phyloP scores from a whole-genome alignment of 1,140 invertebrate species.

The Zaprionus inermis region DNA sequence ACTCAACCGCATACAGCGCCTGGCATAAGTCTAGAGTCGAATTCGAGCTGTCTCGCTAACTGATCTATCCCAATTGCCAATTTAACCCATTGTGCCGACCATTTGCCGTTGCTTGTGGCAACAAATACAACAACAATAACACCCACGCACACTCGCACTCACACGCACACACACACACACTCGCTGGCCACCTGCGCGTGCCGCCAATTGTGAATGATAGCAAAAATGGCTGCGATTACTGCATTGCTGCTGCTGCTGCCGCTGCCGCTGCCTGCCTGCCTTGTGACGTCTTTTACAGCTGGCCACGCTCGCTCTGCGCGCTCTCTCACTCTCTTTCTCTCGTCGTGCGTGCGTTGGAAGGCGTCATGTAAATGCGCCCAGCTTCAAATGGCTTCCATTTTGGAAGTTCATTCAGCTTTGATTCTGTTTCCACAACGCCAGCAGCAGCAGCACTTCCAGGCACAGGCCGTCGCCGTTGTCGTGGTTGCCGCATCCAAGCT shows the following conservation, averaged over 20 bases:
- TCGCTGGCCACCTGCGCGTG: conserved; percentile 14
- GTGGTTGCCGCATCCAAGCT: conserved; percentile 4
- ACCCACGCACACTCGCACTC: not conserved
- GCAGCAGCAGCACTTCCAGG: conserved; percentile 42
- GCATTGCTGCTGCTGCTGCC: conserved; percentile 21
- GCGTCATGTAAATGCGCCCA: conserved; percentile 42
- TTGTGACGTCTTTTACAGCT: conserved; percentile 55
- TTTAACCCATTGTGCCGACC: not conserved
- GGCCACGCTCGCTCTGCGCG: conserved; percentile 11
- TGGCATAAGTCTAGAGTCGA: conserved; percentile 15
- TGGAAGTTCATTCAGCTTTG: conserved; percentile 82
- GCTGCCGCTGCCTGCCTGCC: too few species aligned
- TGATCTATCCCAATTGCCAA: conserved; percentile 34
- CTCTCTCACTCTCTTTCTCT: not conserved
- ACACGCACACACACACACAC: not conserved
- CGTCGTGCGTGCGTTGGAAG: conserved; percentile 55
- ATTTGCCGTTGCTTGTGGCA: too few species aligned
- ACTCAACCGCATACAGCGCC: conserved; percentile 14
- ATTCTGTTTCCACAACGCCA: conserved; percentile 33
- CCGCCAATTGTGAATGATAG: conserved; percentile 41
- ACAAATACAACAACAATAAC: too few species aligned
- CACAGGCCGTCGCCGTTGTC: conserved; percentile 19
- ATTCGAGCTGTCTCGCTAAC: not conserved
- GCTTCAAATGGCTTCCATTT: conserved; percentile 69
- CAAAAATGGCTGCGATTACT: not conserved